These are phyloP conservation scores for pig (Sus scrofa) DNA, from an alignment of 2,113 vertebrate genomes.

Conservation along the genomic window DNA sequence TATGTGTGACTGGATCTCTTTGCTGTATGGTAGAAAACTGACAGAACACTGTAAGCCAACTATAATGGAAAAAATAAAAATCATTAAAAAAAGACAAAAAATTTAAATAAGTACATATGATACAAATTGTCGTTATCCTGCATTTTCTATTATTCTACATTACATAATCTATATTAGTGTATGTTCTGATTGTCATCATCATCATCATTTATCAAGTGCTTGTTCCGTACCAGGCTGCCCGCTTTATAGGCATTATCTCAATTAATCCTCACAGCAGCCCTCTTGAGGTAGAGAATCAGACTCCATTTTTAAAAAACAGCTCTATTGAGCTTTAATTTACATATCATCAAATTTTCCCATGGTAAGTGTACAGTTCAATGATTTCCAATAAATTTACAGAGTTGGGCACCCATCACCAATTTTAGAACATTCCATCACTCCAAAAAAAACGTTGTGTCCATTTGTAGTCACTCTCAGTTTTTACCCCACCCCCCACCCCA, in stretches of 20 bases:
- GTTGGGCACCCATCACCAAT: background rate
- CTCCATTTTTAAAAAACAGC: constrained; percentile 18
- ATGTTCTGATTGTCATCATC: background rate
- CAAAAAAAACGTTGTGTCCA: background rate
- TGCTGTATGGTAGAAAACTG: background rate
- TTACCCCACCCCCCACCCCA: background rate
- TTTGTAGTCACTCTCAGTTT: background rate
- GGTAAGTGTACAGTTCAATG: background rate
- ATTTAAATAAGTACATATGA: background rate
- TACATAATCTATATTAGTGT: background rate
- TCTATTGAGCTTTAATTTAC: background rate
- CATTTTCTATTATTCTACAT: background rate
- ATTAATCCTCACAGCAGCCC: background rate
- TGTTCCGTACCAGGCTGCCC: background rate
- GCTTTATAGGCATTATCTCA: background rate
- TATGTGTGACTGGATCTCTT: background rate
- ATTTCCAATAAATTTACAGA: background rate
- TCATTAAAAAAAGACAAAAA: no score
- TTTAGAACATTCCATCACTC: background rate
- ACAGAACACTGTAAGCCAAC: background rate
- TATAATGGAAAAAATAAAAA: background rate
- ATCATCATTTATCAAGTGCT: background rate
- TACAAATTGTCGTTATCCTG: background rate
- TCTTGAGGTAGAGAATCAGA: background rate
- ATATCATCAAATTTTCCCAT: background rate